Evolutionary conservation across 2,113 vertebrate species (phyloP).

Genomic region (Crotophaga sulcirostris): DNA sequence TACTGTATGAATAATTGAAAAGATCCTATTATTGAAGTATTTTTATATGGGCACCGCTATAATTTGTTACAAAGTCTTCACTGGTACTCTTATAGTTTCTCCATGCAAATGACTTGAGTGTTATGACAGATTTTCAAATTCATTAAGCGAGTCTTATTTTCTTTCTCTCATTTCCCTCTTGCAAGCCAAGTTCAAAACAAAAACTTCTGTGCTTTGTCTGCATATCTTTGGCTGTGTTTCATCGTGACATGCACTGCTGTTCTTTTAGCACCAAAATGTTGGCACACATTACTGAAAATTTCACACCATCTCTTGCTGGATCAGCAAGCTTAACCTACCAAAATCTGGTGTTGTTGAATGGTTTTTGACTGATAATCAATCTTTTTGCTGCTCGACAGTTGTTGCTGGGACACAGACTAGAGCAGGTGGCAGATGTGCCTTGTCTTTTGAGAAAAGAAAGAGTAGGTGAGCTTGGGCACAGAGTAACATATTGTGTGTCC

Average conservation of each 20-base stretch:
- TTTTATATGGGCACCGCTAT: background rate
- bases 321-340: constrained; percentile 95
- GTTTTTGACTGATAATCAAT: constrained; percentile 97
- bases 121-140: constrained; percentile 63
- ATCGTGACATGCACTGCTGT: constrained; percentile 87
- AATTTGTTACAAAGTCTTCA: constrained; percentile 19
- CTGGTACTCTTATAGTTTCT: background rate
- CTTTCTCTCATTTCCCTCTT: constrained; percentile 39
- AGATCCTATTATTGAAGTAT: background rate
- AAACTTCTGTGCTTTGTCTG: constrained; percentile 88
- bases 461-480: constrained; percentile 86
- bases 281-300: constrained; percentile 84
- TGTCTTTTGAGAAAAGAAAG: constrained; percentile 89
- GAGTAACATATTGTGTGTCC: constrained; percentile 78
- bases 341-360: constrained; percentile 92
- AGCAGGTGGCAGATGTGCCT: constrained; percentile 95
- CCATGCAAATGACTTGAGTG: background rate
- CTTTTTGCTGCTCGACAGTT: constrained; percentile 94
- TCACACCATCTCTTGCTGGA: constrained; percentile 92
- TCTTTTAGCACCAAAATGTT: constrained; percentile 87
- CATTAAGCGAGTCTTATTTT: constrained; percentile 40
- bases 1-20: background rate
- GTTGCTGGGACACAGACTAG: constrained; percentile 88
- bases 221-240: constrained; percentile 85
- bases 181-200: constrained; percentile 77